Evolutionary conservation across 2,797 vertebrate species (phyloP).

Genomic region (Staurois parvus): DNA sequence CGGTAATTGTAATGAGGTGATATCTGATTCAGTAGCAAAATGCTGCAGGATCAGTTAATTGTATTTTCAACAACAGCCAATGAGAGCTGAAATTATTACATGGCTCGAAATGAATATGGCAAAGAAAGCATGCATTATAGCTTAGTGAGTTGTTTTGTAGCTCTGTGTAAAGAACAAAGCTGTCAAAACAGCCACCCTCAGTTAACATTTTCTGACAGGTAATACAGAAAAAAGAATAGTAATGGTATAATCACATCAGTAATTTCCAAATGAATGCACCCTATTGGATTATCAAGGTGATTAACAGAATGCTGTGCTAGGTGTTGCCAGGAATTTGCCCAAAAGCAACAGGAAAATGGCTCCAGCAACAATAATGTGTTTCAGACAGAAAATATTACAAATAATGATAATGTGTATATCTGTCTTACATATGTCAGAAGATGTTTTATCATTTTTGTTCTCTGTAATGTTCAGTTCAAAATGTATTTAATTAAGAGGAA

Average conservation of each 20-base stretch:
- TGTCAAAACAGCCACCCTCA: neutral
- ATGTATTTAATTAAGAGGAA: constrained; percentile 29
- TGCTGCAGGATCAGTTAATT: too few species aligned
- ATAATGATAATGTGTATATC: neutral
- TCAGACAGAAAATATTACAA: neutral
- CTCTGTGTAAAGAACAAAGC: too few species aligned
- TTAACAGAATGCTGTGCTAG: neutral
- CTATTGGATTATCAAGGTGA: neutral
- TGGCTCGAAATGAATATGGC: too few species aligned
- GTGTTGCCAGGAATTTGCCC: neutral
- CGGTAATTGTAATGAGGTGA: too few species aligned
- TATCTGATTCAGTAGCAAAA: too few species aligned
- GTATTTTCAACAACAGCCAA: too few species aligned
- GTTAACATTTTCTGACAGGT: neutral
- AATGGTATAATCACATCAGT: neutral
- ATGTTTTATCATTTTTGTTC: neutral
- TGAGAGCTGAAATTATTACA: too few species aligned
- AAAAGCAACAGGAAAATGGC: neutral
- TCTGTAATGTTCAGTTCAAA: neutral
- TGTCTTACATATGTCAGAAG: neutral
- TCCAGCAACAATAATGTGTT: neutral
- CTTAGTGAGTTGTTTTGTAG: neutral
- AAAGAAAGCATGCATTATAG: neutral
- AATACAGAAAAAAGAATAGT: neutral
- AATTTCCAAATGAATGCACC: too few species aligned